phyloP scores from a whole-genome alignment of 2,888 invertebrate genomes.

The Trichacis sp. region DNA sequence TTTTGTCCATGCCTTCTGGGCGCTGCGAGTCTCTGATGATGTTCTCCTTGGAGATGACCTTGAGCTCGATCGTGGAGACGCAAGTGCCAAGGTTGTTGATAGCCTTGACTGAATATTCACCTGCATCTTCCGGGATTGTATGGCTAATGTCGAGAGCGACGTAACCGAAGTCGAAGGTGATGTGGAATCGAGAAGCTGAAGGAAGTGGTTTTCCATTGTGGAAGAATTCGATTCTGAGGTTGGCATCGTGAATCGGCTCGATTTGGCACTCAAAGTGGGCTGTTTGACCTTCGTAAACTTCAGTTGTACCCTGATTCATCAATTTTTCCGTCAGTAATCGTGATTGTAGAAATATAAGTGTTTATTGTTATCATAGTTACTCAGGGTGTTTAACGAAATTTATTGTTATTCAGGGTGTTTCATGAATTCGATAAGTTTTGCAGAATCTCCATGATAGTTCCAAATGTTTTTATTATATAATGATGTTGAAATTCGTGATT shows the following conservation, averaged over 20 bases:
- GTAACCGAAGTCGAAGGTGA: constrained; percentile 97
- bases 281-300: constrained; percentile 91
- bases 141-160: constrained; percentile 95
- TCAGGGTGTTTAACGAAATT: too few relatives aligned
- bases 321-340: too few relatives aligned
- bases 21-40: constrained; percentile 92
- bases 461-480: too few relatives aligned
- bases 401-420: too few relatives aligned
- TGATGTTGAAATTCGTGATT: too few relatives aligned
- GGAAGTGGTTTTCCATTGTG: constrained; percentile 93
- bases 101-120: constrained; percentile 93
- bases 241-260: constrained; percentile 90
- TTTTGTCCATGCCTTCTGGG: constrained; percentile 95
- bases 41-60: constrained; percentile 85
- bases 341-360: too few relatives aligned
- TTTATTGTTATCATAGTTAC: too few relatives aligned
- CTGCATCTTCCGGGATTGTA: constrained; percentile 94
- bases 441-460: too few relatives aligned
- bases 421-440: too few relatives aligned
- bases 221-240: constrained; percentile 89
- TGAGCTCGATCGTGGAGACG: constrained; percentile 83
- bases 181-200: constrained; percentile 92
- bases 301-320: constrained; percentile 79
- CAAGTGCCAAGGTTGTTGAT: constrained; percentile 93
- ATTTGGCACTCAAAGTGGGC: constrained; percentile 97